Conservation (phyloP, 2,113 vertebrate species). For the Parotia lawesii region DNA sequence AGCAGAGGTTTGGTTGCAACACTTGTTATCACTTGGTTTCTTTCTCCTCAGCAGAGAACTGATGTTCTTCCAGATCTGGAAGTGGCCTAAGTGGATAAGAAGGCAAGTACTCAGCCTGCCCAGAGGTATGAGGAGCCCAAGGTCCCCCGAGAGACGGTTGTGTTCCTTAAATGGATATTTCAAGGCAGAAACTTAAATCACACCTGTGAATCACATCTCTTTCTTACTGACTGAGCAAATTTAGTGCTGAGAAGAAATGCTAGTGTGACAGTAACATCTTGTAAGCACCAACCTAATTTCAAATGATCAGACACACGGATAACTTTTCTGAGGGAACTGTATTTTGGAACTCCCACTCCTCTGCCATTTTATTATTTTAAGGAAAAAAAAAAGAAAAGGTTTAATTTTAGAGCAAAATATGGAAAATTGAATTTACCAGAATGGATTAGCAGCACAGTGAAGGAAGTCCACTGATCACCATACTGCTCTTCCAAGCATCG, state of each 20-base stretch:
- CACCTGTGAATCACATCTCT: neutral
- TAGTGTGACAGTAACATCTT: neutral
- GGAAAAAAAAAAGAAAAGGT: neutral
- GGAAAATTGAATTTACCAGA: constrained; percentile 78
- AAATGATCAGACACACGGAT: neutral
- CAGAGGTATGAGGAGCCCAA: neutral
- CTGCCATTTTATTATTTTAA: neutral
- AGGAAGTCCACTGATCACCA: constrained; percentile 73
- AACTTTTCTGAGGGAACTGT: neutral
- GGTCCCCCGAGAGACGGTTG: rapidly evolving
- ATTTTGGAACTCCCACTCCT: neutral
- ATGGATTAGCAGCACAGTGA: constrained; percentile 87
- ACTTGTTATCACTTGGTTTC: neutral
- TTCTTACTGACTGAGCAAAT: neutral
- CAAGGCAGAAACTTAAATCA: neutral
- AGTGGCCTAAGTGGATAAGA: neutral
- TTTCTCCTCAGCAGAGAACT: neutral
- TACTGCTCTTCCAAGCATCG: constrained; percentile 77
- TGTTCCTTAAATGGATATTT: neutral
- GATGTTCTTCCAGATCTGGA: neutral
- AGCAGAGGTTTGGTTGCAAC: neutral
- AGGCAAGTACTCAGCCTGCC: neutral
- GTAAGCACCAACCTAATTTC: neutral
- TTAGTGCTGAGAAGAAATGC: neutral
- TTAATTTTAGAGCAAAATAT: neutral